These are phyloP conservation scores for Asteroscopus sphinx DNA, from an alignment of 2,888 invertebrate genomes.

Conservation along the genomic window DNA sequence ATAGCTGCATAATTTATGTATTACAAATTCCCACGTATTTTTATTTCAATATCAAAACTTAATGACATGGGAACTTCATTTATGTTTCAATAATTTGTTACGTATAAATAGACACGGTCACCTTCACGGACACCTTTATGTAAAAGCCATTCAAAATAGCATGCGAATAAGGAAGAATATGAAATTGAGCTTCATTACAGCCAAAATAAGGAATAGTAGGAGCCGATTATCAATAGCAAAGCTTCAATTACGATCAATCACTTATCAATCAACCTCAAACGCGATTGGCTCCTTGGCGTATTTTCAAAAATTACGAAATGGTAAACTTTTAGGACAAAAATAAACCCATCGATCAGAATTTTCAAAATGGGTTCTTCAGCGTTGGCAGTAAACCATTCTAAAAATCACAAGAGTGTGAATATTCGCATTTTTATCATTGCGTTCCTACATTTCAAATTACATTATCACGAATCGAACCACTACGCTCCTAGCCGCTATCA, in stretches of 20 bases:
- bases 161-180: conserved; percentile 55
- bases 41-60: conserved; percentile 21
- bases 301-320: conserved; percentile 42
- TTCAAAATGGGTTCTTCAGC: conserved; percentile 34
- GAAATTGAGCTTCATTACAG: conserved; percentile 59
- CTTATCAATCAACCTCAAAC: conserved; percentile 20
- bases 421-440: conserved; percentile 42
- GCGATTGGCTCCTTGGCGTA: conserved; percentile 33
- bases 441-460: conserved; percentile 57
- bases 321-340: conserved; percentile 42
- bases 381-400: conserved; percentile 31
- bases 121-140: conserved; percentile 39
- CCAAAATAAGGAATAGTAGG: conserved; percentile 52
- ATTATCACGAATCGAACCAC: conserved; percentile 60
- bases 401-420: conserved; percentile 37
- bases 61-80: conserved; percentile 59
- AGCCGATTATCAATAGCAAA: conserved; percentile 44
- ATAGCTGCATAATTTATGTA: conserved; percentile 16
- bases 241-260: conserved; percentile 30
- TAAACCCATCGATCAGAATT: conserved; percentile 19
- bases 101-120: conserved; percentile 51
- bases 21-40: conserved; percentile 28
- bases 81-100: conserved; percentile 42
- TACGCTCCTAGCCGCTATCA: conserved; percentile 67
- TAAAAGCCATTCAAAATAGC: conserved; percentile 58